Evolutionary conservation across 2,113 vertebrate species (phyloP).

Genomic region (Sinocyclocheilus maitianheensis): DNA sequence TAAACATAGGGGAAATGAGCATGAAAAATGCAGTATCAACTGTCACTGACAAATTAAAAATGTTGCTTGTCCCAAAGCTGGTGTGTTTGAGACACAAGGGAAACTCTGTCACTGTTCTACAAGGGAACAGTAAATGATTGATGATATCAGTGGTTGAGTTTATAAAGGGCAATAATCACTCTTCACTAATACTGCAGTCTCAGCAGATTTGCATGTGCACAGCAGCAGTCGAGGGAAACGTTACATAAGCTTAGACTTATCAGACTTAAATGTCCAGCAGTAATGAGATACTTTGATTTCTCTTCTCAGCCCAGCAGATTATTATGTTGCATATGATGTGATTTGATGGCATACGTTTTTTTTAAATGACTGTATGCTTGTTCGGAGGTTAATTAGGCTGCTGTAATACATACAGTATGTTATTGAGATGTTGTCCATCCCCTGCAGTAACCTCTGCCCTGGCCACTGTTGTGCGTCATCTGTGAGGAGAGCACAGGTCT

Average conservation of each 20-base stretch:
- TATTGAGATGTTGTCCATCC: neutral
- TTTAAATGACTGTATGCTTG: neutral
- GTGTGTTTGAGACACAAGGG: neutral
- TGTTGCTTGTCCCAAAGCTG: neutral
- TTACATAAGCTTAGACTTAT: neutral
- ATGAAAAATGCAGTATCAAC: neutral
- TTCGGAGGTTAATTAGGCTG: neutral
- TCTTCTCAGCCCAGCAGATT: neutral
- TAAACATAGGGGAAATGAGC: neutral
- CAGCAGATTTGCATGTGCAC: neutral
- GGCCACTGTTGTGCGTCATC: conserved; percentile 9
- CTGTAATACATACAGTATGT: neutral
- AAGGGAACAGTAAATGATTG: conserved; percentile 39
- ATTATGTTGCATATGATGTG: neutral
- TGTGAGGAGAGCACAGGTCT: conserved; percentile 12
- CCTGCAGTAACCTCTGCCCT: neutral
- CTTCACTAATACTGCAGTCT: neutral
- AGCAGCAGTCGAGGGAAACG: neutral
- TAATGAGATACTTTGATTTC: neutral
- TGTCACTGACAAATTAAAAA: neutral
- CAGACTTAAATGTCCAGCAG: neutral
- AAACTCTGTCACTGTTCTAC: conserved; percentile 1
- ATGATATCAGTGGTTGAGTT: neutral
- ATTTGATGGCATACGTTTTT: neutral
- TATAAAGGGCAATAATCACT: neutral